A percentile compares a stretch with the other conserved stretches of the same genome.
Conservation (phyloP, 2,113 vertebrate species). For the Centropus bengalensis region DNA sequence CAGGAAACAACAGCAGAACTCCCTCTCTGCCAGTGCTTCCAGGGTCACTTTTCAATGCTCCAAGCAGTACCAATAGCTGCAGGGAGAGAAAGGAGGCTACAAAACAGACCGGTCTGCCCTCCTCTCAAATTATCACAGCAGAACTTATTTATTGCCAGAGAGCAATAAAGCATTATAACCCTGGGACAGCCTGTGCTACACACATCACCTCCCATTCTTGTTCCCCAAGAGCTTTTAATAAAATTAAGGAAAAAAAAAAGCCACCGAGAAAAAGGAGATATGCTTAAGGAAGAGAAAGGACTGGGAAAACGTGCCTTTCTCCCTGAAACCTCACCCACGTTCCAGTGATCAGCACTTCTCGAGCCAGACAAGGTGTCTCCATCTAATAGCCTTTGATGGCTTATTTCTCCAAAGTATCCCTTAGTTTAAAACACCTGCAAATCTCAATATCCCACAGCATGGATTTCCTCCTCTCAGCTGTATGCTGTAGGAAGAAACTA, state of each 20-base stretch:
- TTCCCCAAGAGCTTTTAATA: neutral
- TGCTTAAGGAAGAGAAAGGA: neutral
- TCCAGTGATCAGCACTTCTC: conserved; percentile 9
- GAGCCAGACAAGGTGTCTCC: conserved; percentile 41
- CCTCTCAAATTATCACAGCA: neutral
- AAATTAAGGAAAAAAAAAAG: neutral
- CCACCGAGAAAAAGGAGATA: neutral
- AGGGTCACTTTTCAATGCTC: neutral
- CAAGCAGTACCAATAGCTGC: neutral
- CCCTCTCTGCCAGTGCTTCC: neutral
- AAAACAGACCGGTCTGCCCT: neutral
- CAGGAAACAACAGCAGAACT: neutral
- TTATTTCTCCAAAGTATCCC: conserved; percentile 16
- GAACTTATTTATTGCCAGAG: neutral
- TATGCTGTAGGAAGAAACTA: neutral
- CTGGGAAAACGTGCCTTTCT: neutral
- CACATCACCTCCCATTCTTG: neutral
- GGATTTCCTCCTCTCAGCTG: neutral
- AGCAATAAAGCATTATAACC: conserved; percentile 31
- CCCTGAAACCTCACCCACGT: neutral
- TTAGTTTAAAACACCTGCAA: conserved; percentile 23
- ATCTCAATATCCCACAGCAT: neutral
- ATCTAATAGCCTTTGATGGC: conserved; percentile 8
- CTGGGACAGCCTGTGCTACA: neutral
- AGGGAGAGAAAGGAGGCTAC: neutral